Conservation (phyloP, 1,140 invertebrate genomes). For the Melipona quadrifasciata region DNA sequence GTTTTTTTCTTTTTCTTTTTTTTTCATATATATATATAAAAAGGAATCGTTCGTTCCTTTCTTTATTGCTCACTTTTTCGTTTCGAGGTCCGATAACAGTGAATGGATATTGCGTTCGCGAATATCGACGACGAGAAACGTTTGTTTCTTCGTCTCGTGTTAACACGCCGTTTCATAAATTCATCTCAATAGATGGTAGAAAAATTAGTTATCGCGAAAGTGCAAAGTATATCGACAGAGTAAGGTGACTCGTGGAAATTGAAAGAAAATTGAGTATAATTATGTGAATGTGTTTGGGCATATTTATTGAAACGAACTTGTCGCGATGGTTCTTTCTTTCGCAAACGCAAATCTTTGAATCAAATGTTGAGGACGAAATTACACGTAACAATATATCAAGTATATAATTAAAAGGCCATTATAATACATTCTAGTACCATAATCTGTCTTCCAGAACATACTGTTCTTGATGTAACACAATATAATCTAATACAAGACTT, state of each 20-base stretch:
- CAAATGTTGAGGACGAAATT: too few relatives aligned
- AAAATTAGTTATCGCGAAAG: background rate
- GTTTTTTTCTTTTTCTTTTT: background rate
- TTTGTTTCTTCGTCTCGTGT: background rate
- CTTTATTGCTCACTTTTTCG: background rate
- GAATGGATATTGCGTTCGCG: background rate
- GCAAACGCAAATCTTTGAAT: background rate
- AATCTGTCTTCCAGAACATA: too few relatives aligned
- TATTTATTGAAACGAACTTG: background rate
- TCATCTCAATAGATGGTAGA: background rate
- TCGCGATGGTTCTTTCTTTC: background rate
- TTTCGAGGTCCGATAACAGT: background rate
- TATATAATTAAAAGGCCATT: too few relatives aligned
- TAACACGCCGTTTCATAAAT: background rate
- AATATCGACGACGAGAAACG: background rate
- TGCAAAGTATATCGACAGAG: background rate
- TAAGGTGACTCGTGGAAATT: background rate
- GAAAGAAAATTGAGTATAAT: background rate
- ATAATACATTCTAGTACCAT: too few relatives aligned
- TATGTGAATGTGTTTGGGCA: background rate
- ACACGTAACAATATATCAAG: too few relatives aligned
- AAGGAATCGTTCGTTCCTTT: background rate
- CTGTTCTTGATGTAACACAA: too few relatives aligned
- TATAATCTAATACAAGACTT: too few relatives aligned
- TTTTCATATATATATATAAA: background rate